Base-by-base conservation (phyloP, 2,888 invertebrate species). In the Coleophora deauratella region DNA sequence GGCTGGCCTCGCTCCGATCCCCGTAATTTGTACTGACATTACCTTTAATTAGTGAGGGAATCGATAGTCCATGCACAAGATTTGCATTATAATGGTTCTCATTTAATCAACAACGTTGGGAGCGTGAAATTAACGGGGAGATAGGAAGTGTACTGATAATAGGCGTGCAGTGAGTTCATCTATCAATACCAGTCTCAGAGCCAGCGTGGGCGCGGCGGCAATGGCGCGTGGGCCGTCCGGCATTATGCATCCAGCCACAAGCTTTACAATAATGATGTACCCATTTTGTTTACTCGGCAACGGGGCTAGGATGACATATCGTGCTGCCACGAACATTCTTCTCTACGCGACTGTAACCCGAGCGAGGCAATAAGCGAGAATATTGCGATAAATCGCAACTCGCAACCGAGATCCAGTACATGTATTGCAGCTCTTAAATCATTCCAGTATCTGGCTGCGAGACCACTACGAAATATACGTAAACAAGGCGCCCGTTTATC, bases 401-500 rank as follows among this genome's bases (percentile, higher is more conserved):
- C 21, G 21, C 21, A 21, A 21, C 21, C 21, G 21, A 21, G 21
- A 21, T 21, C 21, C 6, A 3, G 21, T 21, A 3, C 6, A 21
- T 21, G 21, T 21, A 21, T 21, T 21, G 21, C 21, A 21, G 21
- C 21, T 21, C 6, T 21, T 21, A 21, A 21, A 21, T 21, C 21
- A 21, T 21, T 3, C 21, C 21, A 21, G 21, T 6, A 6, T 21
- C 54, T 54, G 52, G 45, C 57, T 51, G 51, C 47, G 50, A 52
- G 56, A 57, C 52, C 42, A 51, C 48, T 60, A 52, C 57, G 59
- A 63, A 68, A 64, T 64, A 62, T 65, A 71, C 70, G 68, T 68
- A 72, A 76, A 72, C 68, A 65, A 65, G 69, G 57, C 54, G 54
- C 54, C 59, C 59, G 56, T 62, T 72, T 73, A 72, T 72, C 72